These are phyloP conservation scores for Asbolus verrucosus DNA, from an alignment of 1,140 invertebrate genomes.

Conservation along the genomic window DNA sequence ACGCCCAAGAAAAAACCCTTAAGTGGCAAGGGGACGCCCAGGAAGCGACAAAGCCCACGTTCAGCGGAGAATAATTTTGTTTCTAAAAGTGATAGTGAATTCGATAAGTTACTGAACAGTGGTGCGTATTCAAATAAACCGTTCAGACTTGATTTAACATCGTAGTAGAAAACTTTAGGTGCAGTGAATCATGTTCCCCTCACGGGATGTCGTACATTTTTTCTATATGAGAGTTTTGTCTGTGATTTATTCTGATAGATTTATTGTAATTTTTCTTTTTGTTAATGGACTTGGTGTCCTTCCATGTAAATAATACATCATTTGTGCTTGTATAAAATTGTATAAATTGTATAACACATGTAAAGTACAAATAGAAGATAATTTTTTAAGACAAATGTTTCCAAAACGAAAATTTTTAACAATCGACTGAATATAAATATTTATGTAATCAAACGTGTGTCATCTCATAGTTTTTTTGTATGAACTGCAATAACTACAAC, in stretches of 20 bases:
- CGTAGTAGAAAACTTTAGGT: slow-evolving; percentile 31
- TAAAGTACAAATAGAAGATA: slow-evolving; percentile 45
- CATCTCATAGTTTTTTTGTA: slow-evolving; percentile 17
- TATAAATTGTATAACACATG: slow-evolving; percentile 45
- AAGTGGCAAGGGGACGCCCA: neutral
- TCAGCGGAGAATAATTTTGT: slow-evolving; percentile 1
- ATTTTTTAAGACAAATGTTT: slow-evolving; percentile 40
- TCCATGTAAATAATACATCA: slow-evolving; percentile 37
- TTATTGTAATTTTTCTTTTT: slow-evolving; percentile 37
- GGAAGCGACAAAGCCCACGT: neutral
- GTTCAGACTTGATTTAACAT: slow-evolving; percentile 38
- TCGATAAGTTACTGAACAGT: slow-evolving; percentile 32
- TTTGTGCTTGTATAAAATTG: slow-evolving; percentile 45
- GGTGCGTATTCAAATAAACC: slow-evolving; percentile 37
- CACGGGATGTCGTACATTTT: slow-evolving; percentile 20
- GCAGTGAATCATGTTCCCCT: slow-evolving; percentile 3
- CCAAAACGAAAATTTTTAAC: slow-evolving; percentile 30
- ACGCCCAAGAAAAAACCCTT: slow-evolving; percentile 20
- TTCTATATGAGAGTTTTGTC: slow-evolving; percentile 43
- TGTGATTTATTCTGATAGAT: slow-evolving; percentile 39
- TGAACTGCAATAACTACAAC: neutral
- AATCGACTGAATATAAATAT: slow-evolving; percentile 35
- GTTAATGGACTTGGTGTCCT: slow-evolving; percentile 1
- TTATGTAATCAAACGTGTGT: slow-evolving; percentile 11
- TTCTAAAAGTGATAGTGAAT: slow-evolving; percentile 23